Conservation (phyloP, 2,113 vertebrate genomes). For the Sus scrofa region DNA sequence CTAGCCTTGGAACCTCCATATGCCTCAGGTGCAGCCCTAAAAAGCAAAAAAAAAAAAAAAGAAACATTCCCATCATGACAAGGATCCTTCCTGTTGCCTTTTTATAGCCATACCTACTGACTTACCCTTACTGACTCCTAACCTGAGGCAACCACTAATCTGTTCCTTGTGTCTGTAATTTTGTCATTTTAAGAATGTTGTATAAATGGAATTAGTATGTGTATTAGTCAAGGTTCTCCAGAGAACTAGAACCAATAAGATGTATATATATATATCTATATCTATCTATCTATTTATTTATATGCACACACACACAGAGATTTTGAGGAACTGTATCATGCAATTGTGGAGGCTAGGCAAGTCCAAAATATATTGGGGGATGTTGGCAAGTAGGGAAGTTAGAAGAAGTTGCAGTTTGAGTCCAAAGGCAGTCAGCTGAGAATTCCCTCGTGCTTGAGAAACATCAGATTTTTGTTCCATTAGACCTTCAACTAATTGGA, state of each 20-base stretch:
- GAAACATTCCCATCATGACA: background rate
- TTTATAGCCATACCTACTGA: too few species aligned
- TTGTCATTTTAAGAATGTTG: background rate
- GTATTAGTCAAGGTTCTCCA: background rate
- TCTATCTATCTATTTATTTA: too few species aligned
- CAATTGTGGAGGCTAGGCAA: background rate
- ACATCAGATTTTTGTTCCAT: too few species aligned
- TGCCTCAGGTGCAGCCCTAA: too few species aligned
- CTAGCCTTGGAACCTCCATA: too few species aligned
- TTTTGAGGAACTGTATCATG: background rate
- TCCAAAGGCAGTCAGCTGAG: too few species aligned
- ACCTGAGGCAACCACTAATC: background rate
- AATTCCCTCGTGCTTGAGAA: too few species aligned
- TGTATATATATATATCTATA: background rate
- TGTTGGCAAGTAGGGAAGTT: too few species aligned
- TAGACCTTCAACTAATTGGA: too few species aligned
- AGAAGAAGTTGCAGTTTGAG: too few species aligned
- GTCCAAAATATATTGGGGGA: too few species aligned
- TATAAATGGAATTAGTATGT: background rate
- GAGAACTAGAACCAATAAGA: background rate
- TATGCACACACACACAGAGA: background rate
- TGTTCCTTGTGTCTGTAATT: background rate
- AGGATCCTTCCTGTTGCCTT: background rate
- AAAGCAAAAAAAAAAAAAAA: too few species aligned
- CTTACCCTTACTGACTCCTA: background rate